Evolutionary conservation across 2,797 vertebrate species (phyloP), one percentile per base, ranked within the genome.

Genomic region (Rhynchotus rufescens): DNA sequence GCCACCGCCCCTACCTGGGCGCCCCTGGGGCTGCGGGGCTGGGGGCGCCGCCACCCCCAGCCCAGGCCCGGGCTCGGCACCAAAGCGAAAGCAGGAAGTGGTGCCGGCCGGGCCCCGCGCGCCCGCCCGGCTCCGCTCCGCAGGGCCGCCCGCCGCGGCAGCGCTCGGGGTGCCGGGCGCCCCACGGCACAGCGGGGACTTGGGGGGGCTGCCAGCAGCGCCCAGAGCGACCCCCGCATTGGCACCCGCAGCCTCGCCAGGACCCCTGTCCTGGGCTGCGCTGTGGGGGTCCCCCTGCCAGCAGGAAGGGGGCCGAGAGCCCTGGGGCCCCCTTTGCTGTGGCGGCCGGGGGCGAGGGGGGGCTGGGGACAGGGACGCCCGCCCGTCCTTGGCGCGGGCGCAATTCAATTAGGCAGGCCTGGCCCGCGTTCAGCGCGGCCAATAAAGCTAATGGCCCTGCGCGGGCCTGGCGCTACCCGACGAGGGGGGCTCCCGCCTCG

Each of bases 1-100:
- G 0, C 42, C 68, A 49, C 5, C 68, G 54, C 5, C n/a, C 95
- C 32, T 94, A 96, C 95, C 94, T 92, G 78, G 74, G 26, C 28
- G 30, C 7, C 10, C 12, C 6, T 45, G 38, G 49, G 38, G 22
- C 12, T 54, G 11, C 28, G 25, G 9, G 52, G 28, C 52, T 15
- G 15, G 62, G 16, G 21, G 6, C 56, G 36, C 25, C 1, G 4
- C 2, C 38, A 49, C 21, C 45, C 19, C 56, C 51, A 0, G 7
- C 62, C 25, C 26, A n/a, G 83, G 64, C 87, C 47, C 66, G 36
- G 0, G 15, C 74, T 89, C 77, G 0, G n/a, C 85, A 79, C 6
- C 74, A 88, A 96, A 96, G 30, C 1, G 95, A 94, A 95, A 95
- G 95, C 13, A 95, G 95, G 95, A 96, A 96, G 95, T 96, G 80